Evolutionary conservation across 2,888 invertebrate species (phyloP).

Genomic region (Plagiodera versicolora): DNA sequence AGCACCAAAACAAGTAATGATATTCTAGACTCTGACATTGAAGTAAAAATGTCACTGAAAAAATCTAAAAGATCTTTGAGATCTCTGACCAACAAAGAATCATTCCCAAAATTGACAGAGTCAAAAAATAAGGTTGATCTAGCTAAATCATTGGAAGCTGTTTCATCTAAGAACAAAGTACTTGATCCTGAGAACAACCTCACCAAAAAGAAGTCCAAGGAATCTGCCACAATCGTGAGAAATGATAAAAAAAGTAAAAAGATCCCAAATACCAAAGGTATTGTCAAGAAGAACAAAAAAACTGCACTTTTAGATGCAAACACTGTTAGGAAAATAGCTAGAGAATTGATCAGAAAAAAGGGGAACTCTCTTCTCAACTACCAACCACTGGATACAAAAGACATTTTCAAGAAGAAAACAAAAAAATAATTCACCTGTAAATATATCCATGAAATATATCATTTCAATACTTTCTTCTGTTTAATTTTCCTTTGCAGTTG

Average conservation of each 20-base stretch:
- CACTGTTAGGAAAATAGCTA: constrained; percentile 33
- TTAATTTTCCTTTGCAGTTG: too few species aligned
- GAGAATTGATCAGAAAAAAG: constrained; percentile 34
- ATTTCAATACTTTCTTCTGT: too few species aligned
- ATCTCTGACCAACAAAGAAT: neutral
- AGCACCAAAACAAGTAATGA: neutral
- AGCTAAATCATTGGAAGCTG: constrained; percentile 29
- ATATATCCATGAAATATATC: too few species aligned
- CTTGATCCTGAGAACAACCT: neutral
- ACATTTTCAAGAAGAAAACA: constrained; percentile 15
- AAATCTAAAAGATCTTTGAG: neutral
- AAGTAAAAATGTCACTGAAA: constrained; percentile 4
- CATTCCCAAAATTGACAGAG: neutral
- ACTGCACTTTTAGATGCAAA: constrained; percentile 24
- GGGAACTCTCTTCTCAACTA: constrained; percentile 31
- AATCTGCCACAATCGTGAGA: neutral
- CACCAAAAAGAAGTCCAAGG: constrained; percentile 8
- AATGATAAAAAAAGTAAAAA: constrained; percentile 21
- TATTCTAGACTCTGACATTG: constrained; percentile 21
- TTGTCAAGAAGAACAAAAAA: constrained; percentile 20
- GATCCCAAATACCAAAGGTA: constrained; percentile 15
- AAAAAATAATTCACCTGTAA: too few species aligned
- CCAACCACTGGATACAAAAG: constrained; percentile 7
- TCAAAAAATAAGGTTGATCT: constrained; percentile 18
- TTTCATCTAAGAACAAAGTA: constrained; percentile 6